Evolutionary conservation across 2,797 vertebrate species (phyloP).

Genomic region (Serranus cabrilla): DNA sequence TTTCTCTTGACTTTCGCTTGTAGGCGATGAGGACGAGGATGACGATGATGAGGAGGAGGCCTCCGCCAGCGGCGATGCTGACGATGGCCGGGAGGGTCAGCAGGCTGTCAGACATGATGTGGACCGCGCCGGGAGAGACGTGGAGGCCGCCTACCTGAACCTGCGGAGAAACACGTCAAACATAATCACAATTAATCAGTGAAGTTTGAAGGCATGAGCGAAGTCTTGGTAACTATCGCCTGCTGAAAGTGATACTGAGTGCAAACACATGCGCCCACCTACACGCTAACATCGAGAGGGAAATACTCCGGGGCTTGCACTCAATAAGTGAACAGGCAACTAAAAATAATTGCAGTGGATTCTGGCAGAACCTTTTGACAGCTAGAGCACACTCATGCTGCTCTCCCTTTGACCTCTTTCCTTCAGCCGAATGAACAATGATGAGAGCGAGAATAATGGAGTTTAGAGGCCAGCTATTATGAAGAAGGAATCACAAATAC

Average conservation of each 20-base stretch:
- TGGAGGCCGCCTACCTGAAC: constrained; percentile 95
- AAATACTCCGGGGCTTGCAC: constrained; percentile 58
- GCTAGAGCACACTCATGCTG: constrained; percentile 49
- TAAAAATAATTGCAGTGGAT: constrained; percentile 72
- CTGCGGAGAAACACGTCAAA: constrained; percentile 78
- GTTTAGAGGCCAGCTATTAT: constrained; percentile 55
- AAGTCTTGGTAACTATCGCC: constrained; percentile 28
- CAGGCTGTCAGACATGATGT: constrained; percentile 96
- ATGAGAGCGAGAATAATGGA: constrained; percentile 59
- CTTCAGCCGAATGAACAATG: constrained; percentile 66
- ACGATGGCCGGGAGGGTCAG: constrained; percentile 96
- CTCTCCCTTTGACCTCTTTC: constrained; percentile 64
- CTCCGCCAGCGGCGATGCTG: constrained; percentile 96
- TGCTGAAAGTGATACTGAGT: constrained; percentile 29
- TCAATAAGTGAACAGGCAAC: constrained; percentile 59
- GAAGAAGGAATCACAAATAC: constrained; percentile 45
- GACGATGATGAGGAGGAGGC: constrained; percentile 97
- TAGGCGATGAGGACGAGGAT: constrained; percentile 99
- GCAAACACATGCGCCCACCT: constrained; percentile 40
- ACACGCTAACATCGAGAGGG: constrained; percentile 23
- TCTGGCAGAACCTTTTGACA: constrained; percentile 71
- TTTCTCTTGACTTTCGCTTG: constrained; percentile 97
- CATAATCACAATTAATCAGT: neutral
- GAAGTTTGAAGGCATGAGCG: neutral
- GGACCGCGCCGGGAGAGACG: constrained; percentile 94